Percentiles rank a stretch among this genome's conserved stretches.
Evolutionary conservation across 2,113 vertebrate genomes (phyloP).

Genomic region (Labrus mixtus): DNA sequence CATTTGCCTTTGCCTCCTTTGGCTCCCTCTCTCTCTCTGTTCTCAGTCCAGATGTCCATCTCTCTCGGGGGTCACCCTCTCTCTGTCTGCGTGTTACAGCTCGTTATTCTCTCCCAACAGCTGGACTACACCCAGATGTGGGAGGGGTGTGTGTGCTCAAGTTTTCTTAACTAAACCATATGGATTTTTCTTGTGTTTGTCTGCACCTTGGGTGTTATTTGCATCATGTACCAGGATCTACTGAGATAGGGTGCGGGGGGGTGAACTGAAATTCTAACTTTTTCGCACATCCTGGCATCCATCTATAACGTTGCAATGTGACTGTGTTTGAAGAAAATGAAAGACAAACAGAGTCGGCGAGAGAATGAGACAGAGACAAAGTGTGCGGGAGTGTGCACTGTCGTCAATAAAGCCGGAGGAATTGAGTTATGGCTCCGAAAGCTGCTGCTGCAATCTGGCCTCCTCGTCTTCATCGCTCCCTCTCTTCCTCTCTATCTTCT

Average conservation of each 20-base stretch:
- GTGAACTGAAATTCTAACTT: conserved; percentile 6
- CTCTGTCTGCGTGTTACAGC: conserved; percentile 40
- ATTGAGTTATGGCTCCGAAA: conserved; percentile 59
- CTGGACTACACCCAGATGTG: conserved; percentile 23
- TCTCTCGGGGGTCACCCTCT: conserved; percentile 45
- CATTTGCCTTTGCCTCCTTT: conserved; percentile 15
- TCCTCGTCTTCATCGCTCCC: conserved; percentile 31
- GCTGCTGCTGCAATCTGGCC: conserved; percentile 59
- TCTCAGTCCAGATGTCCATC: conserved; percentile 65
- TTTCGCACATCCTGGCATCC: background rate
- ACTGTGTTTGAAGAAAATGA: background rate
- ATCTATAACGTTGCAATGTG: background rate
- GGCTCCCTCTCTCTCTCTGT: background rate
- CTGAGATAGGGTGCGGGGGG: background rate
- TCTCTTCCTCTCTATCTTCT: conserved; percentile 25
- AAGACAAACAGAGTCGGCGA: conserved; percentile 24
- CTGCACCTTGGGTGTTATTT: conserved; percentile 2
- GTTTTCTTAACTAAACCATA: background rate
- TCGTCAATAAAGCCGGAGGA: conserved; percentile 35
- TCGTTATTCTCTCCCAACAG: conserved; percentile 32
- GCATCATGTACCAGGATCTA: background rate
- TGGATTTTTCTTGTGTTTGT: background rate
- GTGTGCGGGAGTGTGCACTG: conserved; percentile 25
- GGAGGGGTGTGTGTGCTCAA: background rate
- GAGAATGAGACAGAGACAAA: conserved; percentile 21